These are phyloP conservation scores for Bembecia ichneumoniformis DNA, from an alignment of 2,888 invertebrate species.

Conservation along the genomic window DNA sequence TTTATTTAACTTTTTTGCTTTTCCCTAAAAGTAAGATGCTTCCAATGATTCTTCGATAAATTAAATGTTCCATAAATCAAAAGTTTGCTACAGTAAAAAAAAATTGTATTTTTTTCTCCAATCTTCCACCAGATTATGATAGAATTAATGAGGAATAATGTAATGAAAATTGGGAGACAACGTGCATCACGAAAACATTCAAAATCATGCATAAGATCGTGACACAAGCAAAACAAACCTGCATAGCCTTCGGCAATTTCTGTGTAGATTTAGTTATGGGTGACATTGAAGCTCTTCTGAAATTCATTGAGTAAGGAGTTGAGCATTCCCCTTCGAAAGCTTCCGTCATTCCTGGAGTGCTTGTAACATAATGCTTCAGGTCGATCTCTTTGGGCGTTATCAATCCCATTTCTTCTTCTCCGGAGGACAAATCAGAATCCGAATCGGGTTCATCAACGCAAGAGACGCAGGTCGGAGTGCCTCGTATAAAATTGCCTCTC, in stretches of 20 bases:
- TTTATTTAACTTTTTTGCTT: too few relatives aligned
- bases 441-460: slow-evolving; percentile 59
- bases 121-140: too few relatives aligned
- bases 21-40: too few relatives aligned
- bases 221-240: slow-evolving; percentile 72
- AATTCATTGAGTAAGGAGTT: slow-evolving; percentile 55
- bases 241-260: slow-evolving; percentile 89
- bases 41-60: too few relatives aligned
- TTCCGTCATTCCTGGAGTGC: slow-evolving; percentile 55
- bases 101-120: too few relatives aligned
- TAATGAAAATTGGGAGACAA: too few relatives aligned
- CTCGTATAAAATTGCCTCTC: slow-evolving; percentile 28
- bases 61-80: too few relatives aligned
- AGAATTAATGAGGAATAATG: too few relatives aligned
- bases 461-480: slow-evolving; percentile 59
- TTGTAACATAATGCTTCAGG: slow-evolving; percentile 51
- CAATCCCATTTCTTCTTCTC: slow-evolving; percentile 9
- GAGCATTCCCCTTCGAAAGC: slow-evolving; percentile 39
- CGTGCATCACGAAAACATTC: too few relatives aligned
- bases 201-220: too few relatives aligned
- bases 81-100: too few relatives aligned
- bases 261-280: slow-evolving; percentile 91
- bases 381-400: slow-evolving; percentile 43
- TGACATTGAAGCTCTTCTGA: slow-evolving; percentile 85
- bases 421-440: slow-evolving; percentile 25